Evolutionary conservation across 2,888 invertebrate species (phyloP), one percentile per base, ranked within the genome.

Genomic region (Blastobasis adustella): DNA sequence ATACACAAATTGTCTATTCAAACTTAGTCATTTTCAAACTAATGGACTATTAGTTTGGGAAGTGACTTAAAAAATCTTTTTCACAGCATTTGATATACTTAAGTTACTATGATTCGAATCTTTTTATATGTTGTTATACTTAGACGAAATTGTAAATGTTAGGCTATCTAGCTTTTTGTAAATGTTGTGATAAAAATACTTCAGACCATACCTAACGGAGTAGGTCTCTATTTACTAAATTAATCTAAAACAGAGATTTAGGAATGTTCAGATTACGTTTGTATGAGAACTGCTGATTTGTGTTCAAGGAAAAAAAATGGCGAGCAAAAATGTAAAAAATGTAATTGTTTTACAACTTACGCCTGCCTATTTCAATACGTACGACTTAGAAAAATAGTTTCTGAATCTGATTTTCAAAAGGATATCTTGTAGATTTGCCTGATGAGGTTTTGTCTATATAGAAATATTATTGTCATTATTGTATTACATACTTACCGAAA

Each of bases 41-140:
- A 23, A 23, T 23, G 23, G 23, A 23, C 23, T 23, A 23, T 23
- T 23, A 68, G 63, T 67, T 65, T 65, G 63, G n/a, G 60, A 64
- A 60, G 69, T 66, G 60, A 63, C 64, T 56, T 61, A 62, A 61
- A n/a, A 67, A 58, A 23, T 23, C 56, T 60, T 67, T 66, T 67
- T 61, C 66, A 62, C 68, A 69, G 65, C 23, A 23, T 23, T 23
- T 23, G 23, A 23, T 23, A 23, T 23, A 23, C 23, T 54, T 65
- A 69, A n/a, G 70, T 70, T 75, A 73, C 76, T 80, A 70, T 76
- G 59, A 78, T 81, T 79, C 76, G 71, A 77, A 73, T 78, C 71
- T 79, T 79, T 59, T 78, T 75, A 73, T 71, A 74, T 77, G 72
- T 71, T 78, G 74, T 76, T 77, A 73, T 72, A 76, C 69, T 61